Conservation (phyloP, 2,888 invertebrate genomes). For the Ctena decussata region DNA sequence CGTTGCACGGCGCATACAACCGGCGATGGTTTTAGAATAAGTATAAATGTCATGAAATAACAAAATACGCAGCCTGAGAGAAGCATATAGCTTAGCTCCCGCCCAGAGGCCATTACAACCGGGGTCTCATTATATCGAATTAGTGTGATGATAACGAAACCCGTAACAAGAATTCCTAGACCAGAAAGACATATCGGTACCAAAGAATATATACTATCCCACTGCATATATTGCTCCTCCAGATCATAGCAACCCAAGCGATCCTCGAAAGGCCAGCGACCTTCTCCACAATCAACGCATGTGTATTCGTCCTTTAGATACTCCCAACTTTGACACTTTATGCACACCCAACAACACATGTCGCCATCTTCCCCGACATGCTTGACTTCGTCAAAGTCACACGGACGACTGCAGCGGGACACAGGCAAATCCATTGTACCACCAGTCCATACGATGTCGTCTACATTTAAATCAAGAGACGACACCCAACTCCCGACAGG, state of each 20-base stretch:
- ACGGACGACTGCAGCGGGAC: constrained; percentile 87
- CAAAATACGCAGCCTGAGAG: constrained; percentile 90
- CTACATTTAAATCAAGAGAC: constrained; percentile 85
- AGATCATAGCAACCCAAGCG: constrained; percentile 80
- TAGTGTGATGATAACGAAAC: constrained; percentile 90
- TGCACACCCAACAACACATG: constrained; percentile 88
- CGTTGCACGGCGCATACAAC: constrained; percentile 88
- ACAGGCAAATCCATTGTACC: constrained; percentile 84
- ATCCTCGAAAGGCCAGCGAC: constrained; percentile 84
- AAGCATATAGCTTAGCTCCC: constrained; percentile 90
- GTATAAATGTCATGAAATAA: constrained; percentile 90
- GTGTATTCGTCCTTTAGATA: constrained; percentile 85
- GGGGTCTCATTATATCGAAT: constrained; percentile 91
- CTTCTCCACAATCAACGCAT: constrained; percentile 84
- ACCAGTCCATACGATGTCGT: constrained; percentile 86
- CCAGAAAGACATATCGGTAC: constrained; percentile 90
- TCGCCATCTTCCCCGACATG: constrained; percentile 86
- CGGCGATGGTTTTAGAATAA: constrained; percentile 89
- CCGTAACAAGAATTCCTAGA: constrained; percentile 90
- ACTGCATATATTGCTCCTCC: constrained; percentile 83
- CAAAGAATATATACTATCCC: constrained; percentile 89
- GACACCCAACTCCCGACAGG: constrained; percentile 89
- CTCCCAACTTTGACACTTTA: constrained; percentile 82
- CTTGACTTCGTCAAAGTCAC: constrained; percentile 86
- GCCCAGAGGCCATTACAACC: constrained; percentile 90